Conservation (phyloP, 2,113 vertebrate genomes). For the Sapajus apella region DNA sequence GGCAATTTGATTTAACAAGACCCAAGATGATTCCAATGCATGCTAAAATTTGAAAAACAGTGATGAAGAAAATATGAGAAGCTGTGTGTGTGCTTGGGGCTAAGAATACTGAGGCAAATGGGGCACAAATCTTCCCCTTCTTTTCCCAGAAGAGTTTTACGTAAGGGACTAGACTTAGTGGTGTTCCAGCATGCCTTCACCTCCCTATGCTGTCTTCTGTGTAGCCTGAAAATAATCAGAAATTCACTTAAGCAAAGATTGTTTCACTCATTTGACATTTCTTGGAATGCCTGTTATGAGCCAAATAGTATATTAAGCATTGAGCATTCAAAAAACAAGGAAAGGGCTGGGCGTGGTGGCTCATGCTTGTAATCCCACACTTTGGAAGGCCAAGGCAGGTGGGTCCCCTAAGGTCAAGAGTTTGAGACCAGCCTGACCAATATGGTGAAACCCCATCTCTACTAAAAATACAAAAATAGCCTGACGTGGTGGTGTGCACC, state of each 20-base stretch:
- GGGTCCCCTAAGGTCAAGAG: too few relatives aligned
- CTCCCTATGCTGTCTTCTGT: background rate
- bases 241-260: background rate
- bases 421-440: too few relatives aligned
- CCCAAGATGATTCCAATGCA: background rate
- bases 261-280: background rate
- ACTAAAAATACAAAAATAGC: too few relatives aligned
- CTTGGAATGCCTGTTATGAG: background rate
- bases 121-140: background rate
- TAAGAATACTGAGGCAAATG: background rate
- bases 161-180: background rate
- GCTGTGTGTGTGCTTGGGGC: background rate
- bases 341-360: background rate
- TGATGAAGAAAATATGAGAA: background rate
- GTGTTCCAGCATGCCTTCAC: background rate
- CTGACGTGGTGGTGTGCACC: too few relatives aligned
- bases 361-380: too few relatives aligned
- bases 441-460: too few relatives aligned
- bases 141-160: background rate
- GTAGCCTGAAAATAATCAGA: background rate
- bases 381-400: too few relatives aligned
- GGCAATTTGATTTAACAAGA: background rate
- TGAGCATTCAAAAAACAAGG: background rate
- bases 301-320: background rate
- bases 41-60: background rate